Evolutionary conservation across 2,888 invertebrate genomes (phyloP), one percentile per base, ranked within the genome.

Genomic region (Parnassius mnemosyne): DNA sequence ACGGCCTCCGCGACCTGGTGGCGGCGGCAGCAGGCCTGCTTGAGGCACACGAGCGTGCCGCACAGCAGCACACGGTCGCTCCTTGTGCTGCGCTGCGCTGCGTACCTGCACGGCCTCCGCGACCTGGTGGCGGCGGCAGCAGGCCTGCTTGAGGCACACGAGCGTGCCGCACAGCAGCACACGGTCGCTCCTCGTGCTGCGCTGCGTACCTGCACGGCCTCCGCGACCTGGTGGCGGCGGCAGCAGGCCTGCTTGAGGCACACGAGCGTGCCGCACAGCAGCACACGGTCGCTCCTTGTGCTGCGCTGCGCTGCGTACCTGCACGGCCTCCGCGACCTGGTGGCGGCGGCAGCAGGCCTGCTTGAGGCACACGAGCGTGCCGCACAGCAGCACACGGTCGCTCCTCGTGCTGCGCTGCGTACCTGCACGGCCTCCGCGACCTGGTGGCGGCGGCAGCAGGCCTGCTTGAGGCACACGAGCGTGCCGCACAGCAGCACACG

Each of bases 231-330:
- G 73, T 95, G 94, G 77, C 95, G 95, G 65, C 96, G 95, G 83
- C 97, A 97, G 87, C 97, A 97, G 72, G 93, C 94, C 85, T 97
- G 96, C 87, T 96, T 96, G 75, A 98, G 93, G 84, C 98, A 98
- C 60, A 98, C 96, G 72, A 98, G 95, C 60, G 96, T 95, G 46
- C 46, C 46, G 46, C 46, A 46, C 46, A 12, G 12, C 43, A 10
- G 20, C 20, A 20, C 20, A 20, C 43, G 43, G 43, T 43, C 10
- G 10, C 43, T 9, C 43, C 9, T 20, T 2, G 43, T 10, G 43
- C 43, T 43, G 42, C 42, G 42, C 42, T 42, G 42, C 2, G 42
- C 42, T 7, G 10, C 10, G 46, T 46, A 46, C 46, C 46, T 46
- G 46, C 46, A 46, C 46, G 46, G 46, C 46, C 46, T 46, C 98